Percentiles rank a stretch among this genome's conserved stretches.
Conservation (phyloP, 2,888 invertebrate species). For the Erebia aethiops region DNA sequence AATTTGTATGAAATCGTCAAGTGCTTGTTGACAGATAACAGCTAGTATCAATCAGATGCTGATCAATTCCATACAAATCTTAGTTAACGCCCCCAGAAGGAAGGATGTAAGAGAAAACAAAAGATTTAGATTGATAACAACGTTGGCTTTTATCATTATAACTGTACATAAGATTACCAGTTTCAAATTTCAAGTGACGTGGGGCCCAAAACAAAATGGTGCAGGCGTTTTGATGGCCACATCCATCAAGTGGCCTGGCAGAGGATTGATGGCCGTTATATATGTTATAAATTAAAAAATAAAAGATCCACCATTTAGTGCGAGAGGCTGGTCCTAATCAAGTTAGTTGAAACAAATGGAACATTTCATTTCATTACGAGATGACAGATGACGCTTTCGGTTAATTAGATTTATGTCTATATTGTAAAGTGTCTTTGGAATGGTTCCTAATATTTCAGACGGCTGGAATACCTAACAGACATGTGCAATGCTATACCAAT, state of each 20-base stretch:
- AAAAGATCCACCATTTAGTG: conserved; percentile 29
- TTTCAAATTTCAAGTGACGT: conserved; percentile 18
- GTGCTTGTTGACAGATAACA: too few species aligned
- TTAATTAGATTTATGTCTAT: conserved; percentile 12
- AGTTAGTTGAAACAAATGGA: conserved; percentile 36
- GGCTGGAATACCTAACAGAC: background rate
- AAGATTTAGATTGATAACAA: too few species aligned
- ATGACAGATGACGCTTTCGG: conserved; percentile 14
- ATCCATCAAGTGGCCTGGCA: conserved; percentile 31
- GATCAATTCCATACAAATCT: too few species aligned
- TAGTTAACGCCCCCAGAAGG: too few species aligned
- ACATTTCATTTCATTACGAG: conserved; percentile 25
- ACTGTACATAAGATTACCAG: conserved; percentile 9
- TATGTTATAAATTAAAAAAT: conserved; percentile 32
- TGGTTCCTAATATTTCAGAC: background rate
- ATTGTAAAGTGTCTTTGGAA: background rate
- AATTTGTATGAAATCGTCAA: too few species aligned
- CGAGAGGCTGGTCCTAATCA: conserved; percentile 31
- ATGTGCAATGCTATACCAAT: background rate
- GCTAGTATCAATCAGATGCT: too few species aligned
- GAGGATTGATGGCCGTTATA: conserved; percentile 34
- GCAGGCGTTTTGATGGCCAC: conserved; percentile 36
- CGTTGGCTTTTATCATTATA: background rate
- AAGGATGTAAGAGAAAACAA: too few species aligned
- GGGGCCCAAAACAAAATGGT: conserved; percentile 35